Percentiles rank a stretch among this genome's conserved stretches.
phyloP scores from a whole-genome alignment of 2,113 vertebrate species.

The Megaptera novaeangliae region DNA sequence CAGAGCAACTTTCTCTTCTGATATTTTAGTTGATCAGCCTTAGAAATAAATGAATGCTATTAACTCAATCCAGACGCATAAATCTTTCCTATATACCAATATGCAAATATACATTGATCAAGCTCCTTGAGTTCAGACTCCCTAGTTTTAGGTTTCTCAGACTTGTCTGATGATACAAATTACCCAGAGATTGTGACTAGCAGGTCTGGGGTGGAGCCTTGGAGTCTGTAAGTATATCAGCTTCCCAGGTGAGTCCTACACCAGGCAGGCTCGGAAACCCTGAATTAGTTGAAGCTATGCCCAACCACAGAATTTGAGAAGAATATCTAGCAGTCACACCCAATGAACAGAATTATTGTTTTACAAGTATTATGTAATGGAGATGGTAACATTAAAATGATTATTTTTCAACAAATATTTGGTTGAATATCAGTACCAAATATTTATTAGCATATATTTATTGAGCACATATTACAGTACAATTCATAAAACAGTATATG shows the following conservation, averaged over 20 bases:
- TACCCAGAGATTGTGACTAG: conserved; percentile 12
- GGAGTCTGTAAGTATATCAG: neutral
- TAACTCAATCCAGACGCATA: neutral
- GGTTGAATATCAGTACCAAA: neutral
- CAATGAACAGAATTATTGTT: neutral
- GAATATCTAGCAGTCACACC: neutral
- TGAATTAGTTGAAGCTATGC: neutral
- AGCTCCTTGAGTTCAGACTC: neutral
- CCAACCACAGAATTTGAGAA: neutral
- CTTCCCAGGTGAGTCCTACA: neutral
- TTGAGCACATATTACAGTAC: neutral
- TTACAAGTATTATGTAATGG: neutral
- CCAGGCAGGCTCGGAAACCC: neutral
- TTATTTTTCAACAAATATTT: neutral
- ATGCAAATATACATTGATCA: neutral
- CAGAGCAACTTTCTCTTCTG: conserved; percentile 15
- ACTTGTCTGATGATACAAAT: neutral
- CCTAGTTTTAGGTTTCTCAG: neutral
- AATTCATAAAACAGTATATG: neutral
- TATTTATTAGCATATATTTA: neutral
- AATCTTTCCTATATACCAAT: conserved; percentile 18
- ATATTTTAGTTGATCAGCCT: neutral
- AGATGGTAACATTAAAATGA: neutral
- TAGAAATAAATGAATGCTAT: conserved; percentile 37
- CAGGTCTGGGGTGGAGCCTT: neutral